Percentiles rank a stretch among this genome's conserved stretches.
phyloP scores from a whole-genome alignment of 2,113 vertebrate species.

The Cyanoderma ruficeps region DNA sequence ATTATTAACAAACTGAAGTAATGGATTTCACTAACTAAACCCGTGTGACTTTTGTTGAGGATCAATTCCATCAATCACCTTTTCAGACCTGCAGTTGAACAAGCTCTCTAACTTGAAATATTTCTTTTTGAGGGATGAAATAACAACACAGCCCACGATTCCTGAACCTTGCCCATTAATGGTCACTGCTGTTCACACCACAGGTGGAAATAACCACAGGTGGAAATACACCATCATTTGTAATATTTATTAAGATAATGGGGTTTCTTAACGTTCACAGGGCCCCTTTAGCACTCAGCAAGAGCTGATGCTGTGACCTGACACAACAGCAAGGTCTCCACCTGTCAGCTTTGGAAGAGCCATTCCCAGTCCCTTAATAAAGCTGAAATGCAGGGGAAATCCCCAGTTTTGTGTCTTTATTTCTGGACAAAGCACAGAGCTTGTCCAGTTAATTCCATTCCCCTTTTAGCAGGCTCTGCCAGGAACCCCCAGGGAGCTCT shows the following conservation, averaged over 20 bases:
- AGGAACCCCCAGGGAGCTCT: neutral
- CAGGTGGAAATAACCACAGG: neutral
- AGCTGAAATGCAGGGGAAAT: neutral
- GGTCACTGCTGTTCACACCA: neutral
- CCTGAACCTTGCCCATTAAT: neutral
- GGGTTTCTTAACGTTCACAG: neutral
- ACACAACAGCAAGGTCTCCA: neutral
- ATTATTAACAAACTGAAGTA: neutral
- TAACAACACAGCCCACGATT: neutral
- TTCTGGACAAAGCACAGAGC: neutral
- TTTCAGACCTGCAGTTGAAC: neutral
- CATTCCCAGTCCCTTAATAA: neutral
- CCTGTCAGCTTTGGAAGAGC: neutral
- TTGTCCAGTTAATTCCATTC: fast-evolving
- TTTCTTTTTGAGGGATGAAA: neutral
- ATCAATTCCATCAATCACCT: neutral
- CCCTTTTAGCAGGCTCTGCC: neutral
- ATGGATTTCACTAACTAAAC: neutral
- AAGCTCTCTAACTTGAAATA: neutral
- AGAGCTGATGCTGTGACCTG: neutral
- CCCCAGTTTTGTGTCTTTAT: neutral
- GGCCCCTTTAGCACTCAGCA: neutral
- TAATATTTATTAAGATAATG: neutral
- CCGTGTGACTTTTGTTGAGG: neutral
- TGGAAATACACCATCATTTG: neutral